Base-by-base conservation (phyloP, 2,113 vertebrate genomes). In the Pelecanoides urinatrix region DNA sequence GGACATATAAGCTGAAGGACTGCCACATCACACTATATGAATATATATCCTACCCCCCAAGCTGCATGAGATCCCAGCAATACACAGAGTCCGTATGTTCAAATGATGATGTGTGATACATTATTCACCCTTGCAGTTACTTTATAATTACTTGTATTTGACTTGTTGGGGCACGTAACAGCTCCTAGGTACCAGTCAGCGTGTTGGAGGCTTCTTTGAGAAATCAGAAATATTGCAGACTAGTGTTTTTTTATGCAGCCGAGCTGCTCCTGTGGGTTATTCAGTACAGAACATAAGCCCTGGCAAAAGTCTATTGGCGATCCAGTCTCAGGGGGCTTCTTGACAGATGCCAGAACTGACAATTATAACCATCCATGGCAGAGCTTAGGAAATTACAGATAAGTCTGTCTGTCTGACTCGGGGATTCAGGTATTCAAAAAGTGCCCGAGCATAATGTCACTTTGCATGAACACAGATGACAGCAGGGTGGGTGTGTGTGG, bases 61-160 rank as follows among this genome's bases (percentile, higher is more conserved):
- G 74, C 53, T 86, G 17, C 18, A 40, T 32, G 80, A 85, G 52
- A 49, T 81, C 56, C 58, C 61, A 79, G 77, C 62, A 61, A 49
- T 38, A 34, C 70, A 27, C 56, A 92, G 45, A 76, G 74, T 82
- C 74, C 66, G 13, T 96, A 80, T 94, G 78, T 79, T 97, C 89
- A 79, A 67, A 58, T 13, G 27, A 32, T 6, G 29, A 79, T 47
- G 62, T 82, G 89, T 76, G 77, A 90, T 90, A 40, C 32, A 63
- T 91, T 89, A 96, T 92, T 95, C 91, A 91, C 96, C 58, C 61
- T 83, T 83, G 68, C 62, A 85, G 70, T 81, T 86, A 66, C 66
- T 89, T 76, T 55, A 38, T 68, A 73, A 87, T 89, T 89, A 32
- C 53, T 12, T 34, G 18, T 45, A 16, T 90, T 91, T 87, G 84